A percentile compares a stretch with the other conserved stretches of the same genome.
Conservation (phyloP, 2,113 vertebrate species). For the Cyprinodon tularosa region DNA sequence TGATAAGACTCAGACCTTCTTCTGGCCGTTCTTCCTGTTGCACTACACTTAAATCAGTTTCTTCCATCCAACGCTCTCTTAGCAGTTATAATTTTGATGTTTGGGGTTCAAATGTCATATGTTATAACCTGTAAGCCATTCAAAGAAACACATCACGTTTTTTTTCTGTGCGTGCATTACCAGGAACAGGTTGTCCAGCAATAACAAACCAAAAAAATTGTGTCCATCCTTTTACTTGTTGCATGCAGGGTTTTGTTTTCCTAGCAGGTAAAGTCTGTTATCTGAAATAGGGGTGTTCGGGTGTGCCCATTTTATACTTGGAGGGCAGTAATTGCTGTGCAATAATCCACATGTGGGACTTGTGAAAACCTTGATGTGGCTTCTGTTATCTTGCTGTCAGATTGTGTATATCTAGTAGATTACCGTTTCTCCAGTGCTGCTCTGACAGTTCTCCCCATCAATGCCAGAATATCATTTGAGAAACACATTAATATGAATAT, state of each 20-base stretch:
- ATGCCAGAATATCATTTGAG: not conserved
- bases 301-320: slow-evolving; percentile 47
- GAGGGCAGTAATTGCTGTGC: slow-evolving; percentile 27
- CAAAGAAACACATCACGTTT: slow-evolving; percentile 42
- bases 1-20: slow-evolving; percentile 46
- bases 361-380: slow-evolving; percentile 23
- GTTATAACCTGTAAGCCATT: slow-evolving; percentile 12
- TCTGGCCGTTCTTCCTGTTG: slow-evolving; percentile 3
- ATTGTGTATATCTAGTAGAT: slow-evolving; percentile 14
- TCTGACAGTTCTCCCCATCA: not conserved
- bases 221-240: slow-evolving; percentile 22
- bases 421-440: not conserved
- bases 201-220: slow-evolving; percentile 45
- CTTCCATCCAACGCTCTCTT: slow-evolving; percentile 35
- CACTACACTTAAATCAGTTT: slow-evolving; percentile 17
- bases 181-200: slow-evolving; percentile 45
- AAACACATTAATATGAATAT: slow-evolving; percentile 21
- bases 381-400: slow-evolving; percentile 4
- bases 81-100: slow-evolving; percentile 9
- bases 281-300: slow-evolving; percentile 16
- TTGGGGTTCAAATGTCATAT: not conserved
- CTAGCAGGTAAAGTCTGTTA: slow-evolving; percentile 38
- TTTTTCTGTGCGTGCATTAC: slow-evolving; percentile 42
- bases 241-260: slow-evolving; percentile 32
- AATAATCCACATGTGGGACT: slow-evolving; percentile 19